A percentile compares a stretch with the other conserved stretches of the same genome.
Conservation (phyloP, 1,140 invertebrate genomes). For the Zelostemma sp. region DNA sequence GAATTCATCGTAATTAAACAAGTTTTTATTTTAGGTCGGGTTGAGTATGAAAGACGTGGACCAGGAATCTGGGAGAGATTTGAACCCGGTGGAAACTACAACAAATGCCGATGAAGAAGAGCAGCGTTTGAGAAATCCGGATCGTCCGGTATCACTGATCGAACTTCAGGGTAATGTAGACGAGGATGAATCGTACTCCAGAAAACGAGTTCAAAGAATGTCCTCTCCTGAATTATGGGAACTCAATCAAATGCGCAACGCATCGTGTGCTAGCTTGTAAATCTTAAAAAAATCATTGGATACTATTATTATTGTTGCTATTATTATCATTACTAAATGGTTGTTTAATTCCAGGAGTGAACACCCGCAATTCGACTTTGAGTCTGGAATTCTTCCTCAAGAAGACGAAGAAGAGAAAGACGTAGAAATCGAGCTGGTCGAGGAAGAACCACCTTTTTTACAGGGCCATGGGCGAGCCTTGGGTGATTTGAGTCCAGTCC, state of each 20-base stretch:
- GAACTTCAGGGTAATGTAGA: conserved; percentile 79
- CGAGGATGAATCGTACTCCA: conserved; percentile 81
- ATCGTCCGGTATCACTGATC: conserved; percentile 82
- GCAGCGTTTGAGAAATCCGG: conserved; percentile 85
- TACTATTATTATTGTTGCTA: too few species aligned
- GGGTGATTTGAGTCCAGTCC: conserved; percentile 93
- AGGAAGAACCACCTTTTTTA: conserved; percentile 98
- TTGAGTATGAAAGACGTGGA: conserved; percentile 99
- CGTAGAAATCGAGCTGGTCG: conserved; percentile 98
- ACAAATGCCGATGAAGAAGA: conserved; percentile 74
- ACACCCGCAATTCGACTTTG: conserved; percentile 92
- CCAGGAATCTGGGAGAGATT: conserved; percentile 93
- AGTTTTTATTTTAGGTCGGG: conserved; percentile 75
- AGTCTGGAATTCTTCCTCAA: conserved; percentile 88
- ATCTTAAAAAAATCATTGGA: too few species aligned
- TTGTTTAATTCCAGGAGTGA: conserved; percentile 87
- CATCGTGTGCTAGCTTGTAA: too few species aligned
- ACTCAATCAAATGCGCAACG: conserved; percentile 78
- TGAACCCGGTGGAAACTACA: conserved; percentile 81
- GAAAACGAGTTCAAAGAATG: conserved; percentile 89
- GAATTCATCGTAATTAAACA: too few species aligned
- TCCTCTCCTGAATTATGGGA: conserved; percentile 97
- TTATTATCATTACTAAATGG: too few species aligned
- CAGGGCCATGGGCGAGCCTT: conserved; percentile 89
- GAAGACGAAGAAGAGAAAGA: conserved; percentile 96